Base-by-base conservation (phyloP, 2,888 invertebrate species). In the Catocala sponsa region DNA sequence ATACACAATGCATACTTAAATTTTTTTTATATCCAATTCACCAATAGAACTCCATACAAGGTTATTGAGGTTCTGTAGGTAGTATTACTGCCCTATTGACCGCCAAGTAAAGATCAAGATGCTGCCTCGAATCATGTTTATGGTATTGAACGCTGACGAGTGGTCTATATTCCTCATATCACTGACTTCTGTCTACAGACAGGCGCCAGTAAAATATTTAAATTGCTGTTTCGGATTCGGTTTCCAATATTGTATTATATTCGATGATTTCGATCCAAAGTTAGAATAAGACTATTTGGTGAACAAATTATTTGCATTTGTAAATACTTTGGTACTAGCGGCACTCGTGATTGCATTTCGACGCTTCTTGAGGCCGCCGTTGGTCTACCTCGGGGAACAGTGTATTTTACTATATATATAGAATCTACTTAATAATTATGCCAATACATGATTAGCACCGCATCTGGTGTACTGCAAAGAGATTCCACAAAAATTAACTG, bases 271-370 rank as follows among this genome's bases (percentile, higher is more conserved):
- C 70, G 69, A 82, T 81, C 87, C 87, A 90, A 86, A 86, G 84
- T 80, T 84, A 86, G 85, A 62, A 63, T 88, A 85, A 83, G 84
- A 76, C 53, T 65, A 76, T 82, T 84, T 79, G 79, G 82, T 76
- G 63, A 75, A 74, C 76, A 71, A 71, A 68, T 69, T 76, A 76
- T 77, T 73, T 71, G 68, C 74, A 84, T 90, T 87, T 92, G 91
- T 92, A 89, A 83, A 90, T 91, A 89, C 81, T 87, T 84, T 82
- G 79, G 72, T 77, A 77, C 82, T 87, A 86, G 84, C 88, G 88
- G 90, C 91, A 89, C 88, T 86, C 79, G 68, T 84, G 80, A 83
- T 84, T 88, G 84, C 83, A 88, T 89, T 88, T 85, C 75, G 84
- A 84, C 72, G 87, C 87, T 90, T 88, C 70, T 75, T 79, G 74